Conservation (phyloP, 1,140 invertebrate genomes). For the Plutomurus gul region DNA sequence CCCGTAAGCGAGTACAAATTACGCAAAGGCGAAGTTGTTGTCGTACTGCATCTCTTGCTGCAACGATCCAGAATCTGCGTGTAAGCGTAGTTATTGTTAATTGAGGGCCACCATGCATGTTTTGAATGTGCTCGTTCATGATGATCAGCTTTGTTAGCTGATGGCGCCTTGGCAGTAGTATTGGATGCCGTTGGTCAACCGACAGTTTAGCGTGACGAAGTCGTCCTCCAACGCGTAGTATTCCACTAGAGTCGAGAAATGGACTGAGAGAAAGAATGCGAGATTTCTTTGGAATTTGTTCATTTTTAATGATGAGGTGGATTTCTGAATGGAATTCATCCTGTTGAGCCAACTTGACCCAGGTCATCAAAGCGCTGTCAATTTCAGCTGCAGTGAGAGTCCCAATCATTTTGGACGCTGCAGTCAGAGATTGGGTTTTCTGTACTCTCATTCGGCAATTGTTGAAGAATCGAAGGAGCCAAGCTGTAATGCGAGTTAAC, state of each 20-base stretch:
- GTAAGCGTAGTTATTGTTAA: conserved; percentile 45
- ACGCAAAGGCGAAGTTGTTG: conserved; percentile 41
- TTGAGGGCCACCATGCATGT: conserved; percentile 57
- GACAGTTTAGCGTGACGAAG: conserved; percentile 54
- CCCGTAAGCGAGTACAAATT: conserved; percentile 51
- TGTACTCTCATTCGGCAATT: not conserved
- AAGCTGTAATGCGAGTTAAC: not conserved
- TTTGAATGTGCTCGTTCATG: conserved; percentile 53
- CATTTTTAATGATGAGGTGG: not conserved
- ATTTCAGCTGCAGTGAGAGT: not conserved
- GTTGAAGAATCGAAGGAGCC: not conserved
- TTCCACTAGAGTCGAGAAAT: conserved; percentile 55
- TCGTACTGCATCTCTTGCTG: conserved; percentile 26
- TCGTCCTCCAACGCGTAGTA: conserved; percentile 59
- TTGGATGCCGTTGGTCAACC: conserved; percentile 54
- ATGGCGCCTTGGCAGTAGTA: conserved; percentile 54
- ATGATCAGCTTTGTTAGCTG: conserved; percentile 56
- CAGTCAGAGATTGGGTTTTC: not conserved
- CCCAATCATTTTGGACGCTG: not conserved
- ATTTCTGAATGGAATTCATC: not conserved
- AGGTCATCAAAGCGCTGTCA: not conserved
- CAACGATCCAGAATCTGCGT: conserved; percentile 53
- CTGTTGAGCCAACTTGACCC: not conserved
- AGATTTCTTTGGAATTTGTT: not conserved
- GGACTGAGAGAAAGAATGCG: not conserved